Evolutionary conservation across 23 tunicate species (phyloP).

Genomic region (Halocynthia roretzi): DNA sequence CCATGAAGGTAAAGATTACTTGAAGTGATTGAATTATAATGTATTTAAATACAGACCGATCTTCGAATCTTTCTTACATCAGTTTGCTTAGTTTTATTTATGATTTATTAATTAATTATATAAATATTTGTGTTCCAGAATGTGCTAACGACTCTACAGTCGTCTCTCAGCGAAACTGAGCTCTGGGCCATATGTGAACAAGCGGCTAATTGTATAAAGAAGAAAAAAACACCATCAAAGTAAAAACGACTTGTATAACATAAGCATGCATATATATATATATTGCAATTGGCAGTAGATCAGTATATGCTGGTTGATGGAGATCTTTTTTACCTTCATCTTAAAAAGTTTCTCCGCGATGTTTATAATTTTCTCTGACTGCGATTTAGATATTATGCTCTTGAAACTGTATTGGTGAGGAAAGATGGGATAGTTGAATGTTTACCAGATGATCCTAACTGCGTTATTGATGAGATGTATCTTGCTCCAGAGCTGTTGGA

Average conservation of each 20-base stretch:
- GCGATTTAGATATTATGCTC: constrained; percentile 33
- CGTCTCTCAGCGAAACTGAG: constrained; percentile 63
- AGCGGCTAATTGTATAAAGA: constrained; percentile 26
- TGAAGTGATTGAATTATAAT: no score
- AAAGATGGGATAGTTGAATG: constrained; percentile 64
- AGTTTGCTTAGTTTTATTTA: no score
- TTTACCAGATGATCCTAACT: not conserved
- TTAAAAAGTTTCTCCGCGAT: not conserved
- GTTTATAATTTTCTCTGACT: not conserved
- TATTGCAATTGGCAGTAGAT: no score
- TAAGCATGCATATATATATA: no score
- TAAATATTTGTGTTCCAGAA: constrained; percentile 12
- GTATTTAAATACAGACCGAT: no score
- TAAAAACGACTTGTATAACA: no score
- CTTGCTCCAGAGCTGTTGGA: constrained; percentile 58
- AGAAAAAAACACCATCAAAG: not conserved
- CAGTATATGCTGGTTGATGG: not conserved
- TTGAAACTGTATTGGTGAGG: constrained; percentile 34
- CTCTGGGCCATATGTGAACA: constrained; percentile 90
- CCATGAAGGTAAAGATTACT: no score
- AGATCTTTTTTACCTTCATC: not conserved
- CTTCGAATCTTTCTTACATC: no score
- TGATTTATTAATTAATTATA: no score
- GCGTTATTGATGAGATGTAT: constrained; percentile 42
- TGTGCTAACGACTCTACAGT: constrained; percentile 37